Percentiles rank a stretch among this genome's conserved stretches.
These are phyloP conservation scores for Andinoacara biseriatus DNA, from an alignment of 2,113 vertebrate genomes.

Conservation along the genomic window DNA sequence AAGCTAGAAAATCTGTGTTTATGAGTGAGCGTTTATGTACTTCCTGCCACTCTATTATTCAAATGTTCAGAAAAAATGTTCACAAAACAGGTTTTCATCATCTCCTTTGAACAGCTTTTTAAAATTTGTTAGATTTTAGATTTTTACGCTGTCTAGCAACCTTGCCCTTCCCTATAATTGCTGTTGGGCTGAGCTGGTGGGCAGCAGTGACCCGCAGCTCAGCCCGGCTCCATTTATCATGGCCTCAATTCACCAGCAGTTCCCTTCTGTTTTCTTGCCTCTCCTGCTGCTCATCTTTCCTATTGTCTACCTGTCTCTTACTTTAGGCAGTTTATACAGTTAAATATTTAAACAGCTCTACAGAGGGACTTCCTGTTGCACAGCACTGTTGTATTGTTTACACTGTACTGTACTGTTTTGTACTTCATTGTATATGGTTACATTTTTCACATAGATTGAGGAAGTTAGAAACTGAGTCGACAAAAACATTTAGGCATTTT, in stretches of 20 bases:
- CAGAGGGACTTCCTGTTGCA: not conserved
- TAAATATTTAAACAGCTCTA: not conserved
- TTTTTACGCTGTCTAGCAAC: not conserved
- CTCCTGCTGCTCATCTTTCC: not conserved
- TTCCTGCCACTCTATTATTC: not conserved
- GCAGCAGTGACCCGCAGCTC: slow-evolving; percentile 22
- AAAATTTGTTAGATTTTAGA: not conserved
- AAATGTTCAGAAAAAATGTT: not conserved
- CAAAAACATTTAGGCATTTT: not conserved
- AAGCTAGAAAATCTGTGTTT: too few species aligned
- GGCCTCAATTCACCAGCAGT: not conserved
- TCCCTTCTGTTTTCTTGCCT: not conserved
- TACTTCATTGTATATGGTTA: not conserved
- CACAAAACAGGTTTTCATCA: too few species aligned
- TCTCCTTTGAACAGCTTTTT: fast-evolving
- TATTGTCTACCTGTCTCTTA: not conserved
- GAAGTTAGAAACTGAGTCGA: not conserved
- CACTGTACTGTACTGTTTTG: not conserved
- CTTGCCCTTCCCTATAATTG: not conserved
- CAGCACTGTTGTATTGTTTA: not conserved
- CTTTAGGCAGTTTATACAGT: not conserved
- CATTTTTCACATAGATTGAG: fast-evolving
- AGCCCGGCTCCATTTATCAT: slow-evolving; percentile 38
- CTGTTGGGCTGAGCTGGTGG: slow-evolving; percentile 7
- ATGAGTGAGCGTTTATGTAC: not conserved